These are phyloP conservation scores for Pseudomyrmex concolor DNA, from an alignment of 1,140 invertebrate genomes.

Conservation along the genomic window DNA sequence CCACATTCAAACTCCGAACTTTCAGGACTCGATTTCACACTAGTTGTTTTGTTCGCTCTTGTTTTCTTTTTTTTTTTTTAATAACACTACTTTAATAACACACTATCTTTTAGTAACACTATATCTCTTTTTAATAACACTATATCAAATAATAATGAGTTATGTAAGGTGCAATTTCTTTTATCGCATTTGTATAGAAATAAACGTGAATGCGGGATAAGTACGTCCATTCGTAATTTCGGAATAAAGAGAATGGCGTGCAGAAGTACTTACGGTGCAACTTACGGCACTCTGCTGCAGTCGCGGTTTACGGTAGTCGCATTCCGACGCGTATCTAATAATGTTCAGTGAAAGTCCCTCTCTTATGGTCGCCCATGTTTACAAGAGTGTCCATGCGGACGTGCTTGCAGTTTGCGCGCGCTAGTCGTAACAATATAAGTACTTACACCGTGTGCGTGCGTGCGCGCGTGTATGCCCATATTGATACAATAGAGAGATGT, in stretches of 20 bases:
- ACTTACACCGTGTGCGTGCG: background rate
- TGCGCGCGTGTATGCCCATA: background rate
- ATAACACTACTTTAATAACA: background rate
- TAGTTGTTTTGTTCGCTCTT: background rate
- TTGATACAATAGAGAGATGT: constrained; percentile 43
- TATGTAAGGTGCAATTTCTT: too few relatives aligned
- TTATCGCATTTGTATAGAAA: background rate
- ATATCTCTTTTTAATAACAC: background rate
- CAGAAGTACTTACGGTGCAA: constrained; percentile 38
- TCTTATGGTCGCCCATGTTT: constrained; percentile 78
- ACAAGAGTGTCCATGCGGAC: constrained; percentile 72
- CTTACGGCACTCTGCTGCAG: constrained; percentile 64
- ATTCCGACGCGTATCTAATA: constrained; percentile 84
- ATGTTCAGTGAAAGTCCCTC: constrained; percentile 83
- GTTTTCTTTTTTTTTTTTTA: background rate
- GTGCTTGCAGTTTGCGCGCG: constrained; percentile 65
- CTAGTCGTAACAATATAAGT: constrained; percentile 34
- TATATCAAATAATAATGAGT: background rate
- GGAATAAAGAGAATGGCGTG: constrained; percentile 21
- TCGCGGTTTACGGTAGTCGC: constrained; percentile 80
- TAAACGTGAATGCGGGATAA: background rate
- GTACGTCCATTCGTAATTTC: constrained; percentile 15
- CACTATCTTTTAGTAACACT: constrained; percentile 15
- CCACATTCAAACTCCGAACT: background rate
- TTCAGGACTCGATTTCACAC: constrained; percentile 7